A percentile compares a stretch with the other conserved stretches of the same genome.
phyloP scores from a whole-genome alignment of 2,797 vertebrate genomes.

The Columba guinea region DNA sequence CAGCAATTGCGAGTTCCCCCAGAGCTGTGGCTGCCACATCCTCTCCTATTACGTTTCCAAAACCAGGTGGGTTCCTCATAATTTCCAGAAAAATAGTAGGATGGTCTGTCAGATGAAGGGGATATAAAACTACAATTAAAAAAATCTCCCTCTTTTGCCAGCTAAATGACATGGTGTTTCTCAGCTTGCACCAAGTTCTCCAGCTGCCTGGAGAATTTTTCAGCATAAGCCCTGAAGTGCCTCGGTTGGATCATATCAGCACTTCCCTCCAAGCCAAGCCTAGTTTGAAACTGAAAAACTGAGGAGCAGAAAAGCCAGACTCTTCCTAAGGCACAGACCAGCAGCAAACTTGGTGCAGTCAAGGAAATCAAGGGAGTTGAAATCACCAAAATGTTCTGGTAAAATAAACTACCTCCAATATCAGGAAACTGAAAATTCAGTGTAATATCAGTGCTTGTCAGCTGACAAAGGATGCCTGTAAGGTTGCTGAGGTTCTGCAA shows the following conservation, averaged over 20 bases:
- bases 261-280: background rate
- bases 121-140: background rate
- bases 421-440: background rate
- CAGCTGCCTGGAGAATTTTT: background rate
- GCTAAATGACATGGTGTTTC: background rate
- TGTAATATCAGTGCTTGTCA: background rate
- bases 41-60: background rate
- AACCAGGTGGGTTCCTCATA: background rate
- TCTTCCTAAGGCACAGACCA: background rate
- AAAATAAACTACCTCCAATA: background rate
- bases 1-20: background rate
- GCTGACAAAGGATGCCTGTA: background rate
- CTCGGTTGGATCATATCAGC: too few relatives aligned
- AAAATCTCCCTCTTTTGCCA: background rate
- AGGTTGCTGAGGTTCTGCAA: fast-evolving
- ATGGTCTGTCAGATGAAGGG: background rate
- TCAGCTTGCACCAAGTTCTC: background rate
- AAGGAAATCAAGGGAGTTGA: background rate
- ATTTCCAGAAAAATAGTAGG: background rate
- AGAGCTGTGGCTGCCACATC: background rate
- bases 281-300: background rate
- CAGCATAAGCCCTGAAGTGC: background rate
- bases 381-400: background rate
- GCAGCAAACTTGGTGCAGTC: background rate
- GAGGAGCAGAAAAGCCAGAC: background rate